Evolutionary conservation across 2,113 vertebrate genomes (phyloP), one percentile per base, ranked within the genome.

Genomic region (Noctilio leporinus): DNA sequence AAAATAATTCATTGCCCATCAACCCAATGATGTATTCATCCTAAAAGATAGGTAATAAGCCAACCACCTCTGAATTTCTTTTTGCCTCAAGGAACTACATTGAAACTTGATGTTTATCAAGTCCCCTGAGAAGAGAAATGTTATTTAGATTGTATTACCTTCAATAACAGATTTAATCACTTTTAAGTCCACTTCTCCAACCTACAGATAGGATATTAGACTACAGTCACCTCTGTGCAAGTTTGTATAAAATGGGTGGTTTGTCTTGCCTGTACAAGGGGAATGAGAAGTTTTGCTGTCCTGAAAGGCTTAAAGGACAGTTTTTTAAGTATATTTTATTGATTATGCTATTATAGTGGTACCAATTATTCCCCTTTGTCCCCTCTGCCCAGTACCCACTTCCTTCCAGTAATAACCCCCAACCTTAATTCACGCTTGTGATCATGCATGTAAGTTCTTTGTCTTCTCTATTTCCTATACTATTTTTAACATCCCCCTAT

Each of bases 31-130:
- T n/a, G 30, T 73, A 78, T 55, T 70, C 65, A 89, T 72, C 30
- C 67, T 89, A 55, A 96, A 78, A 78, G 4, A 10, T 45, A 70
- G 5, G 19, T 92, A n/a, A 51, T 84, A 92, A 65, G 1, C 26
- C 57, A 85, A 38, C 15, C 55, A 69, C 43, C 49, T 94, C 28
- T 57, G 35, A 88, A 55, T 35, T 86, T 47, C 35, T 89, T 64
- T 87, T 78, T 73, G 59, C 51, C 83, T 55, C 20, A 51, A 11
- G 12, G 17, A 88, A 14, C 30, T 91, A 55, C 2, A 93, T 55
- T 88, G 80, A 78, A 95, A 72, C 5, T 76, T 65, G n/a, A 87
- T 92, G 26, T 55, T 84, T 93, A 88, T 78, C 51, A 96, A 84
- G 3, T 3, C 89, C 10, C 35, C 49, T 78, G 43, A 78, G 30